A percentile compares a stretch with the other conserved stretches of the same genome.
Conservation (phyloP, 2,797 vertebrate species). For the Dipus sagitta region DNA sequence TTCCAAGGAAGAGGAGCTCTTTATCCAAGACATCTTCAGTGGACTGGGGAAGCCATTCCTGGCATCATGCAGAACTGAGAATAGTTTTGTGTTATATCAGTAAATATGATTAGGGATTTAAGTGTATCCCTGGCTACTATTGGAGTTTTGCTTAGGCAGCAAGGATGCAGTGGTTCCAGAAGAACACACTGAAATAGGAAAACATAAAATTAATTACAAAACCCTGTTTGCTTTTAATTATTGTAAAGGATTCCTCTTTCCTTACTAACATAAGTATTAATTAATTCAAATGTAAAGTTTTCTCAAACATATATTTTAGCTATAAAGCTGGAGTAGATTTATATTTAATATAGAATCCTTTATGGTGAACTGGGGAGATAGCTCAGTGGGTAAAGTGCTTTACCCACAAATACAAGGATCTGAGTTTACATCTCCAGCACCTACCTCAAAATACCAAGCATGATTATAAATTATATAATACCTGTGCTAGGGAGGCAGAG, state of each 20-base stretch:
- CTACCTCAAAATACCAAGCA: too few relatives aligned
- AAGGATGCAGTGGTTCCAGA: not conserved
- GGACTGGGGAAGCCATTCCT: not conserved
- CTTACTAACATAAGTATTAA: not conserved
- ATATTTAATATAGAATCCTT: not conserved
- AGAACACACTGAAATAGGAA: not conserved
- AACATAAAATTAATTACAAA: conserved; percentile 37
- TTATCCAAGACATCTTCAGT: not conserved
- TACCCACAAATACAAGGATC: too few relatives aligned
- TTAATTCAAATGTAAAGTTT: not conserved
- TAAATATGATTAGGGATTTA: conserved; percentile 7
- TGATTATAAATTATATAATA: too few relatives aligned
- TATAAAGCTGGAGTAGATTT: not conserved
- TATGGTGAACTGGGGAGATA: too few relatives aligned
- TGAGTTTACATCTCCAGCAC: too few relatives aligned
- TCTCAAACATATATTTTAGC: not conserved
- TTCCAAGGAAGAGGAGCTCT: not conserved
- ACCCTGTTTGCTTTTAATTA: not conserved
- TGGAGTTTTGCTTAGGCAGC: not conserved
- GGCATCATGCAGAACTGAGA: not conserved
- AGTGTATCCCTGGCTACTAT: not conserved
- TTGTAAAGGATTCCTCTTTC: not conserved
- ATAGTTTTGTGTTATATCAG: not conserved
- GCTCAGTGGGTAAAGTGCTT: too few relatives aligned
- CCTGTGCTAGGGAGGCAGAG: too few relatives aligned